Percentiles rank a stretch among this genome's conserved stretches.
These are phyloP conservation scores for Cenopis cana DNA, from an alignment of 2,888 invertebrate genomes.

Conservation along the genomic window DNA sequence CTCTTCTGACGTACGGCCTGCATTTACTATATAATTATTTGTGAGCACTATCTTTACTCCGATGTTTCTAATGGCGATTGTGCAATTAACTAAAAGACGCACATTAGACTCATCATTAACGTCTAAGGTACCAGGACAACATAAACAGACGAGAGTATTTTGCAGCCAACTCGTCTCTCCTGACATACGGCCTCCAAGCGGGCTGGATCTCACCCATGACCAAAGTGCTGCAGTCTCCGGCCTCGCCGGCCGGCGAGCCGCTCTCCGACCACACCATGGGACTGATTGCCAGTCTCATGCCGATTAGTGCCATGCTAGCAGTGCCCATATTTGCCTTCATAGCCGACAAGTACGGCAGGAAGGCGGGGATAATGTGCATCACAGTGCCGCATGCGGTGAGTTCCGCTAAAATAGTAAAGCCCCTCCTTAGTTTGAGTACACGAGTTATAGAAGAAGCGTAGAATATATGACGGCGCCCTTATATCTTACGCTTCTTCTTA, in stretches of 20 bases:
- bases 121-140: slow-evolving; percentile 38
- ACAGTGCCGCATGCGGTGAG: slow-evolving; percentile 77
- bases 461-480: too few species aligned
- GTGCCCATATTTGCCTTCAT: slow-evolving; percentile 63
- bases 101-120: too few species aligned
- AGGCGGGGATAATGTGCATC: slow-evolving; percentile 62
- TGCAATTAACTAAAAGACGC: too few species aligned
- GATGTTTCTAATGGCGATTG: too few species aligned
- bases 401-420: neutral
- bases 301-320: slow-evolving; percentile 62
- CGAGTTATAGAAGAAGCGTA: too few species aligned
- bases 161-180: slow-evolving; percentile 71
- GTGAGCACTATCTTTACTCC: too few species aligned
- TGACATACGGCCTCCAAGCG: slow-evolving; percentile 72
- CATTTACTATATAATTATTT: too few species aligned
- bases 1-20: slow-evolving; percentile 71
- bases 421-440: neutral
- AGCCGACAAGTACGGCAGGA: slow-evolving; percentile 63
- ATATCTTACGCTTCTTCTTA: too few species aligned
- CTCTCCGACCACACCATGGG: slow-evolving; percentile 63
- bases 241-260: slow-evolving; percentile 62
- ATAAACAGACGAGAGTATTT: too few species aligned
- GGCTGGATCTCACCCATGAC: slow-evolving; percentile 80
- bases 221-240: slow-evolving; percentile 63
- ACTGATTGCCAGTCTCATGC: slow-evolving; percentile 66